A percentile compares a stretch with the other conserved stretches of the same genome.
Conservation (phyloP, 2,797 vertebrate genomes). For the Peromyscus aztecus region DNA sequence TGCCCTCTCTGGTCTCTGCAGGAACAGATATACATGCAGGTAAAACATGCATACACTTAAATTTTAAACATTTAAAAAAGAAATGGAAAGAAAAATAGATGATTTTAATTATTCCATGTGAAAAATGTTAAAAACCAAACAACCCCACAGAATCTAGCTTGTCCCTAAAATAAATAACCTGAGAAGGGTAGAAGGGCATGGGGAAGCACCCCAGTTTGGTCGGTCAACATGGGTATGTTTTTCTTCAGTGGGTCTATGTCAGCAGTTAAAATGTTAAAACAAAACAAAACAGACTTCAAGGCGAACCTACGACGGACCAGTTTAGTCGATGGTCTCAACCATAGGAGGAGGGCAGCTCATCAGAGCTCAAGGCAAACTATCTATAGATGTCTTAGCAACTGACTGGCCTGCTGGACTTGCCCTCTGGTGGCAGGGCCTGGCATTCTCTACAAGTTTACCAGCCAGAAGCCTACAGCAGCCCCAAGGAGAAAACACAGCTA, state of each 20-base stretch:
- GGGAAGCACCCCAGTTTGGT: background rate
- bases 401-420: background rate
- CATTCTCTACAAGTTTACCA: background rate
- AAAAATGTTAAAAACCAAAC: conserved; percentile 4
- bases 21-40: background rate
- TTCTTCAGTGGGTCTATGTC: background rate
- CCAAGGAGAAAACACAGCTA: background rate
- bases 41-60: background rate
- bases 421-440: background rate
- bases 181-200: background rate
- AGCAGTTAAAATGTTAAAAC: conserved; percentile 12
- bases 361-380: background rate
- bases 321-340: background rate
- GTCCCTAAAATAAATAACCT: conserved; percentile 29
- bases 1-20: background rate
- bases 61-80: background rate
- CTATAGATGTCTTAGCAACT: background rate
- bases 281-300: background rate
- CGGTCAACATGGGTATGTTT: background rate
- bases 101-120: conserved; percentile 27
- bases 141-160: background rate
- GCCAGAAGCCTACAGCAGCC: background rate
- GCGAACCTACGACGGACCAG: background rate
- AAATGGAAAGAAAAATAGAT: background rate
- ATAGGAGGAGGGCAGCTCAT: background rate